These are phyloP conservation scores for Phoxinus dragarum DNA, from an alignment of 2,797 vertebrate species.

Conservation along the genomic window DNA sequence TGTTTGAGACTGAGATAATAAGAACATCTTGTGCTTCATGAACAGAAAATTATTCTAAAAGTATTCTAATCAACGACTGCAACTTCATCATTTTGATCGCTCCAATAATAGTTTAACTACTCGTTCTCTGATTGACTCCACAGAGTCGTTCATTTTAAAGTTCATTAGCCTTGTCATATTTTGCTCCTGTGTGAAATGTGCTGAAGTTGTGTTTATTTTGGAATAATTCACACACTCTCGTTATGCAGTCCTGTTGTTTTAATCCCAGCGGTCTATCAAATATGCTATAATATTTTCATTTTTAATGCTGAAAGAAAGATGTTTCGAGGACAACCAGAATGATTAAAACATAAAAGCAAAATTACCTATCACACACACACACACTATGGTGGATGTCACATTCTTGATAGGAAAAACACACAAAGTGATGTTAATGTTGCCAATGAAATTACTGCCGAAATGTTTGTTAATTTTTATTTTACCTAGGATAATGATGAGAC, in stretches of 20 bases:
- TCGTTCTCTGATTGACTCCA: constrained; percentile 1
- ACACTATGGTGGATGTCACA: background rate
- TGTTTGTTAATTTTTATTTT: background rate
- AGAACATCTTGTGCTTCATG: constrained; percentile 14
- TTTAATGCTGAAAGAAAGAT: background rate
- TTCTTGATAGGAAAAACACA: too few species aligned
- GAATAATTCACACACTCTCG: background rate
- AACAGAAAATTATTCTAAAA: constrained; percentile 3
- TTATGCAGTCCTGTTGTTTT: background rate
- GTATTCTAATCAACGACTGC: constrained; percentile 8
- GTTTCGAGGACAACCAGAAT: background rate
- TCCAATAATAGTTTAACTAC: constrained; percentile 5
- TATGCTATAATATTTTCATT: background rate
- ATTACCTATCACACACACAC: background rate
- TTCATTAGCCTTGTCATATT: constrained; percentile 17
- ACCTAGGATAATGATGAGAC: background rate
- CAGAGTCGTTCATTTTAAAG: background rate
- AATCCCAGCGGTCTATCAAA: background rate
- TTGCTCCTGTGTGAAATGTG: constrained; percentile 26
- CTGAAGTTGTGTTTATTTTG: constrained; percentile 14
- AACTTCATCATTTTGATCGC: constrained; percentile 8
- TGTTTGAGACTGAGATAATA: constrained; percentile 30
- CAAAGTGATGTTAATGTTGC: background rate
- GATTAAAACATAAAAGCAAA: background rate
- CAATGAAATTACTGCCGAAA: background rate